Evolutionary conservation across 2,888 invertebrate genomes (phyloP), one percentile per base, ranked within the genome.

Genomic region (Imbricaverruca yamaguchii): DNA sequence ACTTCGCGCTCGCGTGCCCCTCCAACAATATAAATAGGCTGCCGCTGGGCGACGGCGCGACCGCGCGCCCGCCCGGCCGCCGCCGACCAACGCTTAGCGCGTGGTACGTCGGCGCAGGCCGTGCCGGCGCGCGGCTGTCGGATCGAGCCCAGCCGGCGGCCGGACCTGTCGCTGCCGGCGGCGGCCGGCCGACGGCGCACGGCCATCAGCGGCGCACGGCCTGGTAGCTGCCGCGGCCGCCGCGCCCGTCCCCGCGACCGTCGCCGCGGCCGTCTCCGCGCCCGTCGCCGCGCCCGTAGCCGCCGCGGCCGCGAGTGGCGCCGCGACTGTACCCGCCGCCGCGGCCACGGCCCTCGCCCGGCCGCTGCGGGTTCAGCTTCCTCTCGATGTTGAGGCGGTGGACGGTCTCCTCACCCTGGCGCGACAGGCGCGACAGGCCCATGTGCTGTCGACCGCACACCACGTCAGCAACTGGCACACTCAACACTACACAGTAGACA

Each of bases 231-330:
- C 74, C 74, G 53, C 74, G 53, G 74, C 74, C 89, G 85, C 89
- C 53, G 53, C 90, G n/a, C n/a, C n/a, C n/a, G n/a, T n/a, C n/a
- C n/a, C n/a, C n/a, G n/a, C n/a, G 89, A 86, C 90, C 93, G 88
- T 93, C 94, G 90, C 57, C 69, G 53, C 69, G 53, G 69, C 69
- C 89, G 85, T 89, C 15, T 15, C 90, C 89, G 86, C 90, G 93
- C 88, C 93, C 94, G 90, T 95, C 94, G 90, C 95, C 95, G 90
- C 95, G 95, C 94, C 95, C 95, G 89, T 95, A 95, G 90, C 95
- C 95, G 87, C 95, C 90, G 87, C 94, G 95, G 85, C 95, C 95
- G 89, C 95, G 95, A 85, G 95, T 95, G 85, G 95, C 95, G 91
- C 94, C 95, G 91, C 95, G 93, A 89, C 11, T 23, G 74, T 23